These are phyloP conservation scores for Hemicentrotus pulcherrimus DNA, from an alignment of 35 echinoderm and acorn worm species.

Conservation along the genomic window DNA sequence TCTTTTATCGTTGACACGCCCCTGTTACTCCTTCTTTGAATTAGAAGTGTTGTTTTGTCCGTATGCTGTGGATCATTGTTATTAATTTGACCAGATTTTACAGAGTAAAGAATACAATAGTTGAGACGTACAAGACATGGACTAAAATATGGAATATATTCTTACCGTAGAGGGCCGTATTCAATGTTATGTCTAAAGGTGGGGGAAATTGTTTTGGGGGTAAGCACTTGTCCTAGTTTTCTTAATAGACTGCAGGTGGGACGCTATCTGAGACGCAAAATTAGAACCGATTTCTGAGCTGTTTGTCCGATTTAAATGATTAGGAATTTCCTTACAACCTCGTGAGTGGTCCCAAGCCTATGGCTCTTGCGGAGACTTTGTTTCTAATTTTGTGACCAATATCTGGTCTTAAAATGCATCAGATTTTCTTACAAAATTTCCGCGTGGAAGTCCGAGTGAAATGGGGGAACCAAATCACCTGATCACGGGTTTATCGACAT, in stretches of 20 bases:
- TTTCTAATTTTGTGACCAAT: background rate
- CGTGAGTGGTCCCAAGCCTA: constrained; percentile 34
- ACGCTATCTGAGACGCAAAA: constrained; percentile 20
- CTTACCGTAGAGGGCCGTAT: constrained; percentile 8
- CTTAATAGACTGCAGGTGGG: constrained; percentile 29
- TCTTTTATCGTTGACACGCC: background rate
- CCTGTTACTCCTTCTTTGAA: background rate
- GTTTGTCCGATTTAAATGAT: constrained; percentile 46
- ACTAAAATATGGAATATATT: background rate
- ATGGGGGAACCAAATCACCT: background rate
- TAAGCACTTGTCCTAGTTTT: constrained; percentile 44
- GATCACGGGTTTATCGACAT: background rate
- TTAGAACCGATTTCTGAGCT: constrained; percentile 41
- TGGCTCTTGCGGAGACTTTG: background rate
- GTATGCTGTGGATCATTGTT: background rate
- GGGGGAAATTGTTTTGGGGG: constrained; percentile 29
- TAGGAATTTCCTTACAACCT: constrained; percentile 29
- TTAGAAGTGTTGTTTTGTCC: too few species aligned
- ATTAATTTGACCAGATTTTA: background rate
- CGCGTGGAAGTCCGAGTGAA: background rate
- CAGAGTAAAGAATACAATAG: background rate
- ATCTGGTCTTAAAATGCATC: background rate
- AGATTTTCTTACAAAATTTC: background rate
- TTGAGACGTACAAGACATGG: too few species aligned
- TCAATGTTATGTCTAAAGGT: constrained; percentile 12